Evolutionary conservation across 2,888 invertebrate genomes (phyloP).

Genomic region (Matsumyia berberina): DNA sequence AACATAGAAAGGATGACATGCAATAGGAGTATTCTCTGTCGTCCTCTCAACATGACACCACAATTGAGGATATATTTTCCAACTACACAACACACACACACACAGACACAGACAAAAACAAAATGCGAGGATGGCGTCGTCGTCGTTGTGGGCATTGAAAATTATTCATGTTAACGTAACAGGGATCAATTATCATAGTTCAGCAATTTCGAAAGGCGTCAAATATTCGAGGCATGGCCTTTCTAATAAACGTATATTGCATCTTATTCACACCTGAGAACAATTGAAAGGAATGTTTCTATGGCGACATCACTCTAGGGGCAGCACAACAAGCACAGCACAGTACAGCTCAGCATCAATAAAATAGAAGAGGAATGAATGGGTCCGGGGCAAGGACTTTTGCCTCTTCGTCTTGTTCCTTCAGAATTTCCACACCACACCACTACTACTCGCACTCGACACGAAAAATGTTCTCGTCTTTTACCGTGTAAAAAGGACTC

Average conservation of each 20-base stretch:
- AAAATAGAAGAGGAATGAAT: constrained; percentile 61
- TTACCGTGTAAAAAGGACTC: constrained; percentile 31
- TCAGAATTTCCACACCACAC: too few relatives aligned
- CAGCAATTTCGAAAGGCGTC: constrained; percentile 81
- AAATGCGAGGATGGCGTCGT: constrained; percentile 62
- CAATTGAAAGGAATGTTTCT: constrained; percentile 79
- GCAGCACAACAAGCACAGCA: constrained; percentile 44
- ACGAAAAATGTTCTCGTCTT: constrained; percentile 43
- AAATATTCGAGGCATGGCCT: constrained; percentile 80
- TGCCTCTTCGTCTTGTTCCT: constrained; percentile 49
- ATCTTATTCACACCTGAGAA: constrained; percentile 84
- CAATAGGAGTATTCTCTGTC: constrained; percentile 19
- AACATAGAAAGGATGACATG: constrained; percentile 47
- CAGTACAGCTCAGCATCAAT: constrained; percentile 25
- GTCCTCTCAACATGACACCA: constrained; percentile 5
- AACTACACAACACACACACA: too few relatives aligned
- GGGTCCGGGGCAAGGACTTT: constrained; percentile 75
- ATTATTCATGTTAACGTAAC: constrained; percentile 84
- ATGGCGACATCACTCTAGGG: constrained; percentile 66
- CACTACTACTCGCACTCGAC: constrained; percentile 49
- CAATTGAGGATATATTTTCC: constrained; percentile 39
- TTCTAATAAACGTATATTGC: constrained; percentile 80
- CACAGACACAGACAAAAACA: constrained; percentile 50
- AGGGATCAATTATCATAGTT: constrained; percentile 85
- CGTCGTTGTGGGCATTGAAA: constrained; percentile 80